These are phyloP conservation scores for Hyles euphorbiae DNA, from an alignment of 1,140 invertebrate genomes.

Conservation along the genomic window DNA sequence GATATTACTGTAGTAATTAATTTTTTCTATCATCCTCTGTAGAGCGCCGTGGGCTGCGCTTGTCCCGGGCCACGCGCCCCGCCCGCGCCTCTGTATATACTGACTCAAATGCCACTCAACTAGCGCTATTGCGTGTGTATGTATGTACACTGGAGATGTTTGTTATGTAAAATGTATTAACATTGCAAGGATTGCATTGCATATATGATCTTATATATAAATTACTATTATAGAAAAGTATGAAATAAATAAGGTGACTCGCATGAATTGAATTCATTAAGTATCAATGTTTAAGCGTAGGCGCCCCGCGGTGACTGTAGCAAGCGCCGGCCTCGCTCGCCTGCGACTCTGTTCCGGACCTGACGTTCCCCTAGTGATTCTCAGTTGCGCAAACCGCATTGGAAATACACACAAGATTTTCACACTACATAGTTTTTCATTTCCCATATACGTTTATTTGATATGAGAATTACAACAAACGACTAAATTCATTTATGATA, in stretches of 20 bases:
- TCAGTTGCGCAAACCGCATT: slow-evolving; percentile 42
- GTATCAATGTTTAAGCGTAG: slow-evolving; percentile 40
- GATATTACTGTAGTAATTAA: slow-evolving; percentile 74
- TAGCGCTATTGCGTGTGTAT: slow-evolving; percentile 55
- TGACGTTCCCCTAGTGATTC: slow-evolving; percentile 29
- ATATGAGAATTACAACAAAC: no score
- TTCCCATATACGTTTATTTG: slow-evolving; percentile 19
- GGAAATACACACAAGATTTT: slow-evolving; percentile 61
- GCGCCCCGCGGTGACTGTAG: slow-evolving; percentile 25
- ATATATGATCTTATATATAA: slow-evolving; percentile 73
- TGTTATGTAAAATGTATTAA: slow-evolving; percentile 75
- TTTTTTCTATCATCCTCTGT: slow-evolving; percentile 71
- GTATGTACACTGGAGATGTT: slow-evolving; percentile 72
- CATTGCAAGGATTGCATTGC: slow-evolving; percentile 68
- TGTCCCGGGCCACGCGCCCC: slow-evolving; percentile 5
- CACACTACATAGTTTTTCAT: slow-evolving; percentile 56
- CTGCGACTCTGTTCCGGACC: slow-evolving; percentile 24
- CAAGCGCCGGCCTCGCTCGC: slow-evolving; percentile 9
- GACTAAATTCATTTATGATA: no score
- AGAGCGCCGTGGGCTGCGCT: slow-evolving; percentile 34
- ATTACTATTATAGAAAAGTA: slow-evolving; percentile 71
- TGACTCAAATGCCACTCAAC: slow-evolving; percentile 24
- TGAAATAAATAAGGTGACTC: slow-evolving; percentile 72
- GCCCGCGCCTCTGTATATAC: slow-evolving; percentile 46
- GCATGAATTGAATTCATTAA: slow-evolving; percentile 66